These are phyloP conservation scores for Ceratina calcarata DNA, from an alignment of 1,140 invertebrate species.

Conservation along the genomic window DNA sequence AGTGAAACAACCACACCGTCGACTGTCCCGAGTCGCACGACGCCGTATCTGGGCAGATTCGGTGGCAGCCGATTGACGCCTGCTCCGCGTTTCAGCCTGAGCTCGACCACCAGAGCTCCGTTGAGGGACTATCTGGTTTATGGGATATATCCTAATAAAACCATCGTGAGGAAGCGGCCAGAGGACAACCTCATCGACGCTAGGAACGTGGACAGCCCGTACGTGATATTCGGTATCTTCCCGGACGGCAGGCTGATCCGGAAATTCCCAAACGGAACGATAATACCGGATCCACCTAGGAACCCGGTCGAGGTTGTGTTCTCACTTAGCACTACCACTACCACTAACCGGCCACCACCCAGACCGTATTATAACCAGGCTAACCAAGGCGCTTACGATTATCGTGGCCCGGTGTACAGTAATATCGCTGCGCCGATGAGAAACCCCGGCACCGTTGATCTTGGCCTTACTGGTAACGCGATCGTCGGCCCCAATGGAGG, in stretches of 20 bases:
- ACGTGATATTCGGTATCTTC: constrained; percentile 86
- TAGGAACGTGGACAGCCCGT: constrained; percentile 85
- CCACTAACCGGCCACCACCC: constrained; percentile 75
- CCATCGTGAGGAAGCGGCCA: constrained; percentile 86
- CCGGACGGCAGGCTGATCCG: constrained; percentile 87
- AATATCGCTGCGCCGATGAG: constrained; percentile 69
- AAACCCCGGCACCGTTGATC: constrained; percentile 70
- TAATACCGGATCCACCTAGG: constrained; percentile 85
- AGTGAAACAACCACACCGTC: constrained; percentile 56
- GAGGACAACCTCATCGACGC: constrained; percentile 84
- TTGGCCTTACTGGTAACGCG: constrained; percentile 75
- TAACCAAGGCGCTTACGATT: constrained; percentile 72
- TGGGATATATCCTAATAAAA: constrained; percentile 87
- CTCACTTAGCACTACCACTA: constrained; percentile 76
- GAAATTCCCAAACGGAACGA: constrained; percentile 87
- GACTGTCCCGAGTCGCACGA: constrained; percentile 48
- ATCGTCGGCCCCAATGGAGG: constrained; percentile 70
- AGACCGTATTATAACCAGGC: constrained; percentile 70
- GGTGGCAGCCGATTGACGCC: constrained; percentile 72
- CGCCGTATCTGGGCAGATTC: constrained; percentile 74
- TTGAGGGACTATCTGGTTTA: constrained; percentile 86
- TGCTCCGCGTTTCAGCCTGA: constrained; percentile 73
- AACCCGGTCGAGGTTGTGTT: constrained; percentile 79
- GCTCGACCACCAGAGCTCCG: constrained; percentile 77
- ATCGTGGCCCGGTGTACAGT: constrained; percentile 65